These are phyloP conservation scores for Campoplex capitator DNA, from an alignment of 2,888 invertebrate genomes.

Conservation along the genomic window DNA sequence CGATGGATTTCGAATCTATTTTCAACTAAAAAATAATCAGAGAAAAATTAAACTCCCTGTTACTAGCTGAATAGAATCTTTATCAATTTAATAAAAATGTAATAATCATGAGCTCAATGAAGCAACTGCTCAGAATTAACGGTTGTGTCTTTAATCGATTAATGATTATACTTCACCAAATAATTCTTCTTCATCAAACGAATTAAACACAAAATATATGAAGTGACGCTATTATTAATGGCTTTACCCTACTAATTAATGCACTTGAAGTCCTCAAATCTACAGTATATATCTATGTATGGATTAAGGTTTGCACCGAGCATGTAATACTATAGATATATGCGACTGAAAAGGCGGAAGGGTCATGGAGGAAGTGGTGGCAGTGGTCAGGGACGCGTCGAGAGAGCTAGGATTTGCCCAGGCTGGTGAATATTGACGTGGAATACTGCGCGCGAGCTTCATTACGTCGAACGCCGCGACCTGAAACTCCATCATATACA, in stretches of 20 bases:
- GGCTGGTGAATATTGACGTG: constrained; percentile 55
- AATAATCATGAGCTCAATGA: background rate
- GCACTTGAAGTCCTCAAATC: background rate
- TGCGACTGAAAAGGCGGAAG: background rate
- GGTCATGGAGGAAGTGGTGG: constrained; percentile 9
- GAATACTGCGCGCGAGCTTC: constrained; percentile 53
- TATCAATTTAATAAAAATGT: background rate
- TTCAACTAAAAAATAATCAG: background rate
- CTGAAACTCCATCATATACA: background rate
- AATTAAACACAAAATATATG: background rate
- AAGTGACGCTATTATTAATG: background rate
- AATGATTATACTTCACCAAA: background rate
- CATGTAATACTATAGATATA: background rate
- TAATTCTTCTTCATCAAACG: background rate
- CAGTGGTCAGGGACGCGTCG: constrained; percentile 54
- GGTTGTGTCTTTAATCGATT: background rate
- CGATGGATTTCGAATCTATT: background rate
- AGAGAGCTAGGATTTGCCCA: constrained; percentile 52
- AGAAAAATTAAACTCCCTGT: background rate
- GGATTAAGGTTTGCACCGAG: background rate
- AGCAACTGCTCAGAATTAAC: background rate
- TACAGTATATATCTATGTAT: background rate
- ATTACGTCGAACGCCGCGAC: constrained; percentile 46
- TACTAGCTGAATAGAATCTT: background rate
- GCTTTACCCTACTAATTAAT: background rate